Evolutionary conservation across 2,797 vertebrate genomes (phyloP).

Genomic region (Sus cebifrons): DNA sequence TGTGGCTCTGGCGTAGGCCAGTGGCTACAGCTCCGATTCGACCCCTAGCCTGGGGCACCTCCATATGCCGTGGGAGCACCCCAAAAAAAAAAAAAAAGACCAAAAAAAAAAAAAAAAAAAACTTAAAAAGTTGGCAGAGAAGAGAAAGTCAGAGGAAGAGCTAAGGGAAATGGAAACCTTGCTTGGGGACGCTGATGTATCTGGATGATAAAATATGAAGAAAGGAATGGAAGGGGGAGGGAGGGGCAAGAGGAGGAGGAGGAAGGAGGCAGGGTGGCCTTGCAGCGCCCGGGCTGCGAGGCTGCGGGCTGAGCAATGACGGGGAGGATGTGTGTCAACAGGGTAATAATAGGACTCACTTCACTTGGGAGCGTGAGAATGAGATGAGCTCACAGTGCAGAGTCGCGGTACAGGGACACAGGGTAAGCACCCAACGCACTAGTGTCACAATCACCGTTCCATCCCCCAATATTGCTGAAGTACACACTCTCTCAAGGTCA

Average conservation of each 20-base stretch:
- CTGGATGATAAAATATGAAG: background rate
- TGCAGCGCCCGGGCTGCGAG: background rate
- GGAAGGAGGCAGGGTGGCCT: too few relatives aligned
- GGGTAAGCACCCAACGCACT: background rate
- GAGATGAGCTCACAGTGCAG: background rate
- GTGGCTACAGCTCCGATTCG: too few relatives aligned
- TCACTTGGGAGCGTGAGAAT: background rate
- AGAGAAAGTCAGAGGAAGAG: background rate
- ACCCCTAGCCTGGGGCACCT: too few relatives aligned
- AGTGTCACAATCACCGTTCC: background rate
- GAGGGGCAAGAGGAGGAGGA: too few relatives aligned
- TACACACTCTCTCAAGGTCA: rapidly evolving
- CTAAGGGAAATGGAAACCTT: background rate
- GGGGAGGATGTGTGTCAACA: background rate
- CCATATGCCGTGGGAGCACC: too few relatives aligned
- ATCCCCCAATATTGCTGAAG: background rate
- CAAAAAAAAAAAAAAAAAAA: too few relatives aligned
- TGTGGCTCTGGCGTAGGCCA: too few relatives aligned
- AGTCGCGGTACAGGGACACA: background rate
- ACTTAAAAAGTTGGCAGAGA: background rate
- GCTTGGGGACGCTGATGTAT: background rate
- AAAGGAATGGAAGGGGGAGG: too few relatives aligned
- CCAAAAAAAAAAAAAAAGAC: too few relatives aligned
- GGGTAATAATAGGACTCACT: background rate
- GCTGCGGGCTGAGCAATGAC: background rate